phyloP scores from a whole-genome alignment of 2,888 invertebrate species.

The Eupithecia inturbata region DNA sequence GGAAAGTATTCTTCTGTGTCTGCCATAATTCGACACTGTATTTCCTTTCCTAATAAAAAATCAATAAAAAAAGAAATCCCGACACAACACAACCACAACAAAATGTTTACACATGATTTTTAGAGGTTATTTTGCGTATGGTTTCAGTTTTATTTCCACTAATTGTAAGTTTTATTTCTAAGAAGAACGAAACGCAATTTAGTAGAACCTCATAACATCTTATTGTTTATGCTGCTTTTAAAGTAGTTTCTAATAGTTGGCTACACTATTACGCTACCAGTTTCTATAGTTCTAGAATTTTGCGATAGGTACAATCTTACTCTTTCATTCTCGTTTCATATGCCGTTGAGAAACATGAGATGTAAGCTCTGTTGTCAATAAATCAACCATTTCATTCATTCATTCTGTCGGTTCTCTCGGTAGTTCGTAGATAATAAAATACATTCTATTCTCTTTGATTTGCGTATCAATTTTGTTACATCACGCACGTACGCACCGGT shows the following conservation, averaged over 20 bases:
- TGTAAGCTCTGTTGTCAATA: not conserved
- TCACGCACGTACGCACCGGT: constrained; percentile 25
- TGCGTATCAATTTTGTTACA: constrained; percentile 26
- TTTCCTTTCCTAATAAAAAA: constrained; percentile 6
- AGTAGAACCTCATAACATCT: no score
- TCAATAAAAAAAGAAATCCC: constrained; percentile 32
- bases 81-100: constrained; percentile 5
- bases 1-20: constrained; percentile 84
- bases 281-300: not conserved
- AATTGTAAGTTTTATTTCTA: not conserved
- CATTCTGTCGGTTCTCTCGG: not conserved
- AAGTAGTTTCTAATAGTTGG: not conserved
- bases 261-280: not conserved
- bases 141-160: not conserved
- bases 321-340: not conserved
- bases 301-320: not conserved
- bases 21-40: constrained; percentile 54
- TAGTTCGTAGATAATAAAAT: no score
- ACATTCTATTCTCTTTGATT: no score
- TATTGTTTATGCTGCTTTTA: no score
- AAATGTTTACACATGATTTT: constrained; percentile 40
- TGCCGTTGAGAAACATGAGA: not conserved
- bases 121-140: constrained; percentile 6
- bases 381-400: not conserved
- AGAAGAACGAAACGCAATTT: not conserved